Conservation (phyloP, 2,797 vertebrate genomes). For the Graptemys geographica region DNA sequence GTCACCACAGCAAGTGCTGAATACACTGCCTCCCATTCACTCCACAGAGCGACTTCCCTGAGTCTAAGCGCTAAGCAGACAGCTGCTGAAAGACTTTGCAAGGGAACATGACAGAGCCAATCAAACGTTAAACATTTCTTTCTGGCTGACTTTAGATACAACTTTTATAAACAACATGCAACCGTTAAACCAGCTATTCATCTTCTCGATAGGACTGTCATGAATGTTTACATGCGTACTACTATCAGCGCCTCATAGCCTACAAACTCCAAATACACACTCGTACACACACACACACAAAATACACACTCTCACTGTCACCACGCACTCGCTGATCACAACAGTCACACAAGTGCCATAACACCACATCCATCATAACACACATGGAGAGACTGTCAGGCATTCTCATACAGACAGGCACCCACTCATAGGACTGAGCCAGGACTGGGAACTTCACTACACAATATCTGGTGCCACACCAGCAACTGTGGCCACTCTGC, state of each 20-base stretch:
- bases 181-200: not conserved
- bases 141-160: not conserved
- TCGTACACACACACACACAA: no score
- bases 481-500: not conserved
- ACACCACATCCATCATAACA: not conserved
- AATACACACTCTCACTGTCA: not conserved
- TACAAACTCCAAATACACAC: not conserved
- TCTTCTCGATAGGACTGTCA: not conserved
- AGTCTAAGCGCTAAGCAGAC: not conserved
- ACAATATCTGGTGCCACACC: not conserved
- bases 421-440: not conserved
- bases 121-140: conserved; percentile 37
- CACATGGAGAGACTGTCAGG: no score
- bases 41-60: not conserved
- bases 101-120: conserved; percentile 25
- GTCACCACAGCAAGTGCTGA: not conserved
- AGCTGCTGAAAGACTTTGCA: not conserved
- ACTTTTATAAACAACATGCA: conserved; percentile 58
- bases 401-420: not conserved
- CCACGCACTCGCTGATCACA: not conserved
- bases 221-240: conserved; percentile 10
- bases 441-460: not conserved
- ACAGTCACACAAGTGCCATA: not conserved
- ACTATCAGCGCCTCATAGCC: not conserved
- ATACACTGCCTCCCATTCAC: not conserved